These are phyloP conservation scores for Anarsia innoxiella DNA, from an alignment of 2,888 invertebrate species.

Conservation along the genomic window DNA sequence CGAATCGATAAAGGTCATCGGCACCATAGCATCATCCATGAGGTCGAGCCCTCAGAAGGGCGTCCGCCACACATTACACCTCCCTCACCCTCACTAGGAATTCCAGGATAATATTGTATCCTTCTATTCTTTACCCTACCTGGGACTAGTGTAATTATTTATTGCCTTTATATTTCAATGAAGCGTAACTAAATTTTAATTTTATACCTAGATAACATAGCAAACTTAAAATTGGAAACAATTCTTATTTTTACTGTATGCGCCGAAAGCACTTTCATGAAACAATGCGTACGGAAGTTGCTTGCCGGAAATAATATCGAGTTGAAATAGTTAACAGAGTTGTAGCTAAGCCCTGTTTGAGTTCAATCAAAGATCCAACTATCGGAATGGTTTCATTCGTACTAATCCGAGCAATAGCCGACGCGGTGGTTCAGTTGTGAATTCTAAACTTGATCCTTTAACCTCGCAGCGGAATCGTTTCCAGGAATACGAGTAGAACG, in stretches of 20 bases:
- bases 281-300: no score
- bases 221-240: no score
- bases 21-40: constrained; percentile 63
- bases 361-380: constrained; percentile 3
- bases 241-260: no score
- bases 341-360: no score
- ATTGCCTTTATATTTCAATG: constrained; percentile 13
- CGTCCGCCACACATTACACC: constrained; percentile 57
- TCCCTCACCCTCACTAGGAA: constrained; percentile 45
- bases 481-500: constrained; percentile 50
- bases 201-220: no score
- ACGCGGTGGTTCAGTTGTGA: constrained; percentile 6
- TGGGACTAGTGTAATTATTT: constrained; percentile 29
- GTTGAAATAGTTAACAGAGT: no score
- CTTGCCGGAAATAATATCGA: no score
- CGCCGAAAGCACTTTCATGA: no score
- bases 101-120: constrained; percentile 58
- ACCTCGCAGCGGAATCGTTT: constrained; percentile 39
- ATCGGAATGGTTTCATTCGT: not conserved
- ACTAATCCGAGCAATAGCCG: constrained; percentile 7
- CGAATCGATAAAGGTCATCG: constrained; percentile 72
- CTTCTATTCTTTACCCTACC: constrained; percentile 52
- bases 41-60: constrained; percentile 64
- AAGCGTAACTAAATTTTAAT: no score
- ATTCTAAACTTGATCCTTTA: constrained; percentile 38